Conservation (phyloP, 2,888 invertebrate species). For the Aphodius granarius region DNA sequence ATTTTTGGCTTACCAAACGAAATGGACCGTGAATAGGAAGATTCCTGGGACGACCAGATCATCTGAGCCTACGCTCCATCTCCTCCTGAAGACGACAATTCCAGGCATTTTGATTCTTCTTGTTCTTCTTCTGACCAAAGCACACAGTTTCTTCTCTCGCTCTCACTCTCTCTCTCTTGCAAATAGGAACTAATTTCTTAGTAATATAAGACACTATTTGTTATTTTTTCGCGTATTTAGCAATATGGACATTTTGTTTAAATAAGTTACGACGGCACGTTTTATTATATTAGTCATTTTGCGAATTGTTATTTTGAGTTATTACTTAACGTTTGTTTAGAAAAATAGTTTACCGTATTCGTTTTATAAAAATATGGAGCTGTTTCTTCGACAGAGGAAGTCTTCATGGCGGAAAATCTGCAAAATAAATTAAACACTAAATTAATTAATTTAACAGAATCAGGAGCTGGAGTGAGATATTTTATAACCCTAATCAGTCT, state of each 20-base stretch:
- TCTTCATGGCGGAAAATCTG: not conserved
- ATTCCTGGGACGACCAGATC: constrained; percentile 83
- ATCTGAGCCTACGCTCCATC: constrained; percentile 89
- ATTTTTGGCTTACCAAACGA: constrained; percentile 71
- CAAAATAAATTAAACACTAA: not conserved
- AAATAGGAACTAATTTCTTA: not conserved
- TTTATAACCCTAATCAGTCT: not conserved
- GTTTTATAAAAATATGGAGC: not conserved
- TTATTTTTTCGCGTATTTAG: not conserved
- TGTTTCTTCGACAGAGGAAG: not conserved
- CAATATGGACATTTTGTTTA: not conserved
- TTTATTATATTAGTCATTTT: not conserved
- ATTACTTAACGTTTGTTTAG: not conserved
- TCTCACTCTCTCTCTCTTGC: not conserved
- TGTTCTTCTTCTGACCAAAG: too few species aligned
- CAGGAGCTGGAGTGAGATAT: not conserved
- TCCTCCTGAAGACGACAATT: constrained; percentile 78
- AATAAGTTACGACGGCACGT: not conserved
- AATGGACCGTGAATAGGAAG: constrained; percentile 73
- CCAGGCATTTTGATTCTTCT: constrained; percentile 68
- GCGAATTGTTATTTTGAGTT: not conserved
- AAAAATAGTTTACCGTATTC: not conserved
- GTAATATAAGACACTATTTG: not conserved
- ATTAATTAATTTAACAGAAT: not conserved
- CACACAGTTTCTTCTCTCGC: too few species aligned